Evolutionary conservation across 2,113 vertebrate species (phyloP).

Genomic region (Notothenia coriiceps): DNA sequence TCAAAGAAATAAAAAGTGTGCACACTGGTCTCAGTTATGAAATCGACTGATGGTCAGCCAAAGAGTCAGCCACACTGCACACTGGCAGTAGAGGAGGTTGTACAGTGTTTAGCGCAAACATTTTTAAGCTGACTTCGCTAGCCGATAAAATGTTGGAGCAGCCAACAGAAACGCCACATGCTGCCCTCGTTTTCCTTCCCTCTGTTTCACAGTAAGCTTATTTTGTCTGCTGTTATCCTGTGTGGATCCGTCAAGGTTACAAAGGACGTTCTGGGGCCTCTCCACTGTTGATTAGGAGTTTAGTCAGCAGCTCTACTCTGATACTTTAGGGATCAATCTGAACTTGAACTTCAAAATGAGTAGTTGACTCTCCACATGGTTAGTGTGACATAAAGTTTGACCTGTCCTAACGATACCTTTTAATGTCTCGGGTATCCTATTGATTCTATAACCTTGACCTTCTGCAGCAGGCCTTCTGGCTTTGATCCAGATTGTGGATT

Average conservation of each 20-base stretch:
- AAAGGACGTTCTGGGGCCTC: neutral
- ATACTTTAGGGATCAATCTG: neutral
- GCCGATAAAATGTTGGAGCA: neutral
- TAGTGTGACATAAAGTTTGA: conserved; percentile 17
- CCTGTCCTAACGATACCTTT: neutral
- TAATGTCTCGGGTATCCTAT: conserved; percentile 10
- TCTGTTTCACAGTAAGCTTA: neutral
- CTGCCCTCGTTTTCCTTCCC: conserved; percentile 22
- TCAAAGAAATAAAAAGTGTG: neutral
- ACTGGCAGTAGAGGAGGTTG: neutral
- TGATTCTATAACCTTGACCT: conserved; percentile 51
- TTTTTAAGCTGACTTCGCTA: neutral
- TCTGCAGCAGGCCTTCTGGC: conserved; percentile 25
- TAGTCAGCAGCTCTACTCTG: neutral
- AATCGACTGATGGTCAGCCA: neutral
- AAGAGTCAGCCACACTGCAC: neutral
- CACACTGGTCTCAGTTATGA: too few relatives aligned
- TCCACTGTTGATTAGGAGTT: neutral
- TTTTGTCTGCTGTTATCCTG: neutral
- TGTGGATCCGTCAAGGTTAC: neutral
- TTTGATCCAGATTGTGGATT: conserved; percentile 21
- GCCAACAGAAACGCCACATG: neutral
- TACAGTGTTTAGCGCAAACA: neutral
- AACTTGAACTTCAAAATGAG: neutral
- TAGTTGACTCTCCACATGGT: neutral